Conservation (phyloP, 1,140 invertebrate genomes). For the Drosophila pectinifera region DNA sequence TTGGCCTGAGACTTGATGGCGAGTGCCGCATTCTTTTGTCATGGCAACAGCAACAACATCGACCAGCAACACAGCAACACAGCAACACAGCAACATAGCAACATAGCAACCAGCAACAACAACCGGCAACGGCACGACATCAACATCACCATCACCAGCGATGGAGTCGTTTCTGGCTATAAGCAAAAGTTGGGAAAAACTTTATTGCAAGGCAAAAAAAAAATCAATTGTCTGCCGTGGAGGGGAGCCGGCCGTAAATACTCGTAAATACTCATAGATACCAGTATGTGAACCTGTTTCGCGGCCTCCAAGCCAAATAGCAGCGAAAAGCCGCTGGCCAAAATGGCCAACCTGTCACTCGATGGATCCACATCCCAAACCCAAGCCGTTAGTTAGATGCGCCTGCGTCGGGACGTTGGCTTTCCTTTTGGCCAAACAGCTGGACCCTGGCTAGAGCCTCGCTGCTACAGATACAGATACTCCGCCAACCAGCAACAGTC, state of each 20-base stretch:
- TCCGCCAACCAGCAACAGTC: conserved; percentile 37
- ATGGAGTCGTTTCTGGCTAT: conserved; percentile 70
- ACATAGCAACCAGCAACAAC: conserved; percentile 34
- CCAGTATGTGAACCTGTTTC: conserved; percentile 70
- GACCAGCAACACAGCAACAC: conserved; percentile 32
- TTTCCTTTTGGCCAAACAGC: conserved; percentile 45
- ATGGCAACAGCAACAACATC: conserved; percentile 63
- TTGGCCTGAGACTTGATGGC: conserved; percentile 76
- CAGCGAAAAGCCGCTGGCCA: conserved; percentile 69
- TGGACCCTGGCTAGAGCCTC: conserved; percentile 1
- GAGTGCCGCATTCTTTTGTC: conserved; percentile 81
- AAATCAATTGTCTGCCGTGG: conserved; percentile 71
- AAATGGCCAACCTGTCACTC: conserved; percentile 13
- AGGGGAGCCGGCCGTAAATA: background rate
- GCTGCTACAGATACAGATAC: conserved; percentile 42
- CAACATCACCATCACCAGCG: conserved; percentile 29
- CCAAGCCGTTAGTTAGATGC: conserved; percentile 24
- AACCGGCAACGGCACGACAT: conserved; percentile 63
- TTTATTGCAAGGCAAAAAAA: conserved; percentile 65
- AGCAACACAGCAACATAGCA: conserved; percentile 28
- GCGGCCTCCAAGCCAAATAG: conserved; percentile 48
- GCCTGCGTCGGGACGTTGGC: conserved; percentile 62
- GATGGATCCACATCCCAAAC: conserved; percentile 8
- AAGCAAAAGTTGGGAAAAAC: conserved; percentile 65
- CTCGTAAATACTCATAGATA: conserved; percentile 16